These are phyloP conservation scores for Xiphophorus birchmanni DNA, from an alignment of 2,797 vertebrate species.

Conservation along the genomic window DNA sequence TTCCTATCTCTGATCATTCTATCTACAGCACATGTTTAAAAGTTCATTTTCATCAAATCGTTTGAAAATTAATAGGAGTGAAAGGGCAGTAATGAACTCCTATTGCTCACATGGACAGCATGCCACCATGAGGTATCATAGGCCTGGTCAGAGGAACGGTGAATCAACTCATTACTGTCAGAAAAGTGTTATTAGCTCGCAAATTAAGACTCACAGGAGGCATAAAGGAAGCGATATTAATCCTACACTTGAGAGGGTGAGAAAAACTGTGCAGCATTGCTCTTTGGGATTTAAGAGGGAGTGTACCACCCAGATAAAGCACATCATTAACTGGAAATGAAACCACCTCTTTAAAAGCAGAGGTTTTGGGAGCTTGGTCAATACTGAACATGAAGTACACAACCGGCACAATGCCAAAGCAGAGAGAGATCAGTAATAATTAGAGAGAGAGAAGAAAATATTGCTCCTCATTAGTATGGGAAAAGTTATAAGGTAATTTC, in stretches of 20 bases:
- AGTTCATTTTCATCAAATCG: neutral
- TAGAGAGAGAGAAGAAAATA: neutral
- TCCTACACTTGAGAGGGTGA: neutral
- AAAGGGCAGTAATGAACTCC: neutral
- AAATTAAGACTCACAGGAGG: neutral
- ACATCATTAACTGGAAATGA: neutral
- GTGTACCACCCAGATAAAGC: neutral
- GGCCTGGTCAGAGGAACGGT: neutral
- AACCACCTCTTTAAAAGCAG: neutral
- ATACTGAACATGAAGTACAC: too few relatives aligned
- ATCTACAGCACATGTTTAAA: neutral
- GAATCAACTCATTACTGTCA: neutral
- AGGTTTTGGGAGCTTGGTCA: neutral
- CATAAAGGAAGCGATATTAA: neutral
- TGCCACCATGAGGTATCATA: neutral
- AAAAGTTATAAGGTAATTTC: neutral
- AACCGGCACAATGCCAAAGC: neutral
- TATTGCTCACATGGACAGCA: neutral
- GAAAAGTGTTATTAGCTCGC: neutral
- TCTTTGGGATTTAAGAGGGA: neutral
- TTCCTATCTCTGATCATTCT: neutral
- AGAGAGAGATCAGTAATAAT: neutral
- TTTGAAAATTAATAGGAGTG: neutral
- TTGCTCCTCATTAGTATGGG: neutral
- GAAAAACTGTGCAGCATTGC: neutral